Conservation (phyloP, 2,888 invertebrate genomes). For the Leucania comma region DNA sequence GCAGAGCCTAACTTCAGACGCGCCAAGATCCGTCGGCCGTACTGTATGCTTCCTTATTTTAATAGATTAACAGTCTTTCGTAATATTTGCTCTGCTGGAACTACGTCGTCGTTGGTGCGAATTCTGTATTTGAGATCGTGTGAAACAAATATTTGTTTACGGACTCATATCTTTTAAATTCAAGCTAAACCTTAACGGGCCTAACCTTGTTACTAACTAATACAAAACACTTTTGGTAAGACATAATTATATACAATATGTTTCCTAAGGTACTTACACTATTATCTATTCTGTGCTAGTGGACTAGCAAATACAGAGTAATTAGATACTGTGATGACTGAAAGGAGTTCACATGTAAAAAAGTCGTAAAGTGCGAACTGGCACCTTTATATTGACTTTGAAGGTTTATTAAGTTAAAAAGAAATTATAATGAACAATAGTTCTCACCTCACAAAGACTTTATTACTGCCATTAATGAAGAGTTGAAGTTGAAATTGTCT, state of each 20-base stretch:
- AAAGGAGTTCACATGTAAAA: no score
- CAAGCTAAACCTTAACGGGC: not conserved
- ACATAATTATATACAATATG: not conserved
- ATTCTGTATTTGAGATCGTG: conserved; percentile 21
- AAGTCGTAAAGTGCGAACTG: no score
- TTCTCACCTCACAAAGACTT: no score
- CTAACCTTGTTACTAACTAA: not conserved
- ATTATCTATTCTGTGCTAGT: not conserved
- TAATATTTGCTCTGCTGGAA: conserved; percentile 18
- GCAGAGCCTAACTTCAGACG: no score
- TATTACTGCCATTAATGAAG: no score
- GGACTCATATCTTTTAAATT: not conserved
- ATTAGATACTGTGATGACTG: no score
- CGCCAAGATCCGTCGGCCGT: no score
- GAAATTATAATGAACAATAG: no score
- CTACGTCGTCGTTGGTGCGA: not conserved
- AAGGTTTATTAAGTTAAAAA: no score
- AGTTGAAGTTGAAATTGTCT: no score
- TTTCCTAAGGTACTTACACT: not conserved
- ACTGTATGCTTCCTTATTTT: conserved; percentile 17
- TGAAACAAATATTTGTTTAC: conserved; percentile 11
- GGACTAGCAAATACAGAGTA: not conserved
- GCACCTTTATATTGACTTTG: no score
- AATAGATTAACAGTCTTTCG: conserved; percentile 16
- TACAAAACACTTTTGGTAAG: not conserved